Evolutionary conservation across 1,140 invertebrate species (phyloP), one percentile per base, ranked within the genome.

Genomic region (Cotesia chilonis): DNA sequence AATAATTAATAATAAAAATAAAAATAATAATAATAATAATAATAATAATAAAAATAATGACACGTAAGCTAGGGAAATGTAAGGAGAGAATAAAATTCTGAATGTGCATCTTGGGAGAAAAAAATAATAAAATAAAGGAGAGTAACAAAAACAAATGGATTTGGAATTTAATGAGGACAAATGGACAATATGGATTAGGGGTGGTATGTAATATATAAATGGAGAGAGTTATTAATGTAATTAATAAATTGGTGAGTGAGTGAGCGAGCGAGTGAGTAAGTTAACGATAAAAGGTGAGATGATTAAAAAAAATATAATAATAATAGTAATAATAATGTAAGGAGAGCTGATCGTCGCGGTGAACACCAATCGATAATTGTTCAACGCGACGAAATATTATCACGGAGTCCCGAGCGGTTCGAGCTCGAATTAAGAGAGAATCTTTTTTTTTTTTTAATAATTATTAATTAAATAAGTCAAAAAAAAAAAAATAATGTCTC

Each of bases 21-120:
- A 64, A 63, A 70, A 63, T 70, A 77, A 71, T 76, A 76, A 78
- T 77, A 14, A 14, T 14, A 70, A 63, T 70, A 77, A 71, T 76
- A 76, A 78, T 77, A 77, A 79, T 78, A 78, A 75, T 77, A 78
- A 79, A 78, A 79, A 77, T 79, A 77, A 74, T 77, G 79, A 79
- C 75, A 76, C 78, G 74, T 79, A 78, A 61, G 79, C 77, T 79
- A 80, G 61, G 65, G 61, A 71, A 61, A 37, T 52, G 41, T 37
- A 54, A 65, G 51, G 51, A 57, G n/a, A 47, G 38, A 20, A 64
- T 54, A 7, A 57, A 60, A 64, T 17, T 17, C 51, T 68, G 54
- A 7, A 12, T 35, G 20, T 60, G 66, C 66, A 54, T 36, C 17
- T 10, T 52, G 10, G 66, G 17, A 47, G 5, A 9, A 12, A 20